Evolutionary conservation across 2,113 vertebrate genomes (phyloP), one percentile per base, ranked within the genome.

Genomic region (Bubalus kerabau): DNA sequence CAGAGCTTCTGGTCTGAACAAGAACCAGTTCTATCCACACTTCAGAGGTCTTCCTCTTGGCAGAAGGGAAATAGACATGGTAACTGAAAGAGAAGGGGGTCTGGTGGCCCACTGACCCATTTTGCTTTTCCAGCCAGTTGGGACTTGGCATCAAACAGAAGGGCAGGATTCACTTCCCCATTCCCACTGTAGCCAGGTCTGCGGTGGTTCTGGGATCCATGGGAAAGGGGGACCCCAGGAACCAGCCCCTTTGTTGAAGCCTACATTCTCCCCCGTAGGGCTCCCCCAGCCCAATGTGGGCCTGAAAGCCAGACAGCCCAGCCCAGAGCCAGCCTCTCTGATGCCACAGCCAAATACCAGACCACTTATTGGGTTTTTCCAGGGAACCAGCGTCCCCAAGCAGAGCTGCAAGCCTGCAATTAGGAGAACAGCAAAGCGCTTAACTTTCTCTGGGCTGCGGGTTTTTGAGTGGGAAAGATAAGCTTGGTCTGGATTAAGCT

Each of bases 401-500:
- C 62, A 28, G 46, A 95, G 62, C 67, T 80, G 94, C 15, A 71
- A 81, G 83, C 88, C 93, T 81, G 85, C 97, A 93, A 82, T 97
- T 95, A 97, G 82, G 84, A 97, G 95, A 96, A 90, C 71, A 94
- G 94, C 91, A 91, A 97, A 93, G 83, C 40, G 78, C 40, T 82
- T 56, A 94, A 71, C 83, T 64, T 92, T 46, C 93, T 91, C 87
- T 84, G 81, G 92, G 95, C 43, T 83, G 21, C 43, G 76, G 84
- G 94, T 78, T 91, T 89, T 95, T 82, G 7, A 1, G 50, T 57
- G 76, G 90, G 57, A 74, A 94, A 54, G 88, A 98, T 64, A 56
- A 56, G 82, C 87, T 96, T 40, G 92, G 74, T 97, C 94, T 97
- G 96, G 85, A 98, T 96, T 95, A 74, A 86, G 81, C 82, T 60